These are phyloP conservation scores for Acrocyrtus sp. DNA, from an alignment of 2,888 invertebrate genomes.

Conservation along the genomic window DNA sequence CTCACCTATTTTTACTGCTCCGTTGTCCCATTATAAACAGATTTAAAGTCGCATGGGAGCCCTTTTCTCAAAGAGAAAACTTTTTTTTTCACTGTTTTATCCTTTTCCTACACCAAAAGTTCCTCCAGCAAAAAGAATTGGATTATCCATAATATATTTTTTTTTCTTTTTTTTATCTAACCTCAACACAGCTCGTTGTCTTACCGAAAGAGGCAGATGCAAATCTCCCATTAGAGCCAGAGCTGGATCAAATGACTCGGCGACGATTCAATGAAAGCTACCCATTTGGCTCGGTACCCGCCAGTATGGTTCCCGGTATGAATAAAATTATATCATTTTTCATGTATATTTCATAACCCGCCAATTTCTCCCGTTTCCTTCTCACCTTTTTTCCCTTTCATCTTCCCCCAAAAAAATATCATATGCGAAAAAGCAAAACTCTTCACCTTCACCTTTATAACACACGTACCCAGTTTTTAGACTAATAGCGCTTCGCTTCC, in stretches of 20 bases:
- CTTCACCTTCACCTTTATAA: background rate
- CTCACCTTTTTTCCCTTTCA: background rate
- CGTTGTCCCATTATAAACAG: constrained; percentile 1
- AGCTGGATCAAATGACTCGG: constrained; percentile 57
- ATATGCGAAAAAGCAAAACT: too few relatives aligned
- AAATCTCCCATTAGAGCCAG: constrained; percentile 58
- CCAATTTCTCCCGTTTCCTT: too few relatives aligned
- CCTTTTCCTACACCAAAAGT: too few relatives aligned
- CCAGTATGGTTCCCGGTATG: constrained; percentile 59
- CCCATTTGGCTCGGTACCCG: constrained; percentile 59
- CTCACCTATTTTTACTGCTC: too few relatives aligned
- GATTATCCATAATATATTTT: background rate
- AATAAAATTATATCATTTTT: background rate
- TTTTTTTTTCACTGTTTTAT: too few relatives aligned
- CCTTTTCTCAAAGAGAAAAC: background rate
- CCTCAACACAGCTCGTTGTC: constrained; percentile 57
- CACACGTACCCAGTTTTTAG: background rate
- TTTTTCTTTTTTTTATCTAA: constrained; percentile 13
- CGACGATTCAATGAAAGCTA: constrained; percentile 60
- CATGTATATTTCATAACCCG: too few relatives aligned
- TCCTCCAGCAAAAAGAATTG: too few relatives aligned
- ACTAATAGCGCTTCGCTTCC: background rate
- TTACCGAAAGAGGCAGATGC: constrained; percentile 60
- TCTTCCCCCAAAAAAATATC: background rate
- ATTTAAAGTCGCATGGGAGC: background rate